Percentiles rank a stretch among this genome's conserved stretches.
Evolutionary conservation across 2,888 invertebrate genomes (phyloP).

Genomic region (Netelia virgata): DNA sequence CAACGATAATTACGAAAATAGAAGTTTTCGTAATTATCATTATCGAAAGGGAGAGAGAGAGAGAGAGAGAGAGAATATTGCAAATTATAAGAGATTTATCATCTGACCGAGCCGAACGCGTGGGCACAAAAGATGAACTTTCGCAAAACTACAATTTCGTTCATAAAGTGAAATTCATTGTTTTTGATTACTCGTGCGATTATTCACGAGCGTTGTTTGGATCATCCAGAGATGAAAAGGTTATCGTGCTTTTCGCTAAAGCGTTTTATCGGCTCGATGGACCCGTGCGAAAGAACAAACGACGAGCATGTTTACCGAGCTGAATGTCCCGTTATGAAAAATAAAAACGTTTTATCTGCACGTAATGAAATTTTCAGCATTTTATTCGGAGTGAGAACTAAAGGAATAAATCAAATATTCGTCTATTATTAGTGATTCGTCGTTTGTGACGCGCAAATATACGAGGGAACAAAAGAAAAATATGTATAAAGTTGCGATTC

Average conservation of each 20-base stretch:
- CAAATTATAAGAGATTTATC: constrained; percentile 18
- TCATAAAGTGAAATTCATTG: background rate
- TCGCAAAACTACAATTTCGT: background rate
- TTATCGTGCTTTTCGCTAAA: no score
- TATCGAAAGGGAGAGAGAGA: background rate
- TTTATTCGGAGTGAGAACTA: background rate
- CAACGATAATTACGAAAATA: background rate
- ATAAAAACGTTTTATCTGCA: background rate
- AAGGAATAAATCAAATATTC: background rate
- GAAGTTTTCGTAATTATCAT: background rate
- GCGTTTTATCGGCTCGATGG: no score
- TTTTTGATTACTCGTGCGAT: background rate
- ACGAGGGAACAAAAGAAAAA: constrained; percentile 32
- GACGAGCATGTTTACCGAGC: no score
- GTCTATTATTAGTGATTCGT: background rate
- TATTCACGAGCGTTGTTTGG: background rate
- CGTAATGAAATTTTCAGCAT: background rate
- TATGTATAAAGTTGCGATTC: constrained; percentile 17
- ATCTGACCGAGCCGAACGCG: background rate
- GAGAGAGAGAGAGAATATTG: background rate
- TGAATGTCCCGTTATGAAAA: no score
- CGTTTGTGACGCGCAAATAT: background rate
- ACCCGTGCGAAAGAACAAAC: no score
- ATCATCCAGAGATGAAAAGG: no score
- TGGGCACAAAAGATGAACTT: background rate